Base-by-base conservation (phyloP, 2,888 invertebrate species). In the Melanotus villosus region DNA sequence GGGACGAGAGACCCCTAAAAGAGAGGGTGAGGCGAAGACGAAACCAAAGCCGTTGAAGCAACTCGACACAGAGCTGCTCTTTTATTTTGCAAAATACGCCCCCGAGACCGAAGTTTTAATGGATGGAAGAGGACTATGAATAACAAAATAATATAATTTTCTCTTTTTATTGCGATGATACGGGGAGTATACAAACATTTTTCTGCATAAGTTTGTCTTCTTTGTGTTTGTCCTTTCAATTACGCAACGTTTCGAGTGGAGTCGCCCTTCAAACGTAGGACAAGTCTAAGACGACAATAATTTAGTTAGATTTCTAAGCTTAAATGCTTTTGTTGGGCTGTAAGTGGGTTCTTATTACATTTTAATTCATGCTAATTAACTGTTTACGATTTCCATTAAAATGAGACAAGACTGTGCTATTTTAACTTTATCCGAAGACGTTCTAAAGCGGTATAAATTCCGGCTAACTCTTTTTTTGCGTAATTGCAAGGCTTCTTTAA, bases 101-200 rank as follows among this genome's bases (percentile, higher is more conserved):
- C 81, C 45, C 65, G 80, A 76, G 81, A 77, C 75, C 72, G 70
- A 81, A 80, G 77, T 81, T 81, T 81, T 81, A 81, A 81, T 81
- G 80, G 80, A 79, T 77, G 79, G 76, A 76, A 78, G 76, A 79
- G 77, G 76, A 76, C 79, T 76, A 78, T 80, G 80, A 81, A 81
- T 81, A 80, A 79, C 80, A 79, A 80, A 80, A 80, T 80, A 80
- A 81, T 80, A 79, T 79, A 77, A 81, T 80, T 80, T 80, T 72
- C 72, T 64, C 74, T 76, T 78, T 77, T 80, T 76, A 76, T 76
- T 77, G 75, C 75, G 21, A 23, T 43, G 52, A 64, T 68, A 62
- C 62, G 30, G 30, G 36, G 54, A 43, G 47, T 64, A 50, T 26
- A 58, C 65, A 58, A 50, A 65, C 58, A 65, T 65, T 38, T 65